phyloP scores from a whole-genome alignment of 2,888 invertebrate genomes.

The Cerceris rybyensis region DNA sequence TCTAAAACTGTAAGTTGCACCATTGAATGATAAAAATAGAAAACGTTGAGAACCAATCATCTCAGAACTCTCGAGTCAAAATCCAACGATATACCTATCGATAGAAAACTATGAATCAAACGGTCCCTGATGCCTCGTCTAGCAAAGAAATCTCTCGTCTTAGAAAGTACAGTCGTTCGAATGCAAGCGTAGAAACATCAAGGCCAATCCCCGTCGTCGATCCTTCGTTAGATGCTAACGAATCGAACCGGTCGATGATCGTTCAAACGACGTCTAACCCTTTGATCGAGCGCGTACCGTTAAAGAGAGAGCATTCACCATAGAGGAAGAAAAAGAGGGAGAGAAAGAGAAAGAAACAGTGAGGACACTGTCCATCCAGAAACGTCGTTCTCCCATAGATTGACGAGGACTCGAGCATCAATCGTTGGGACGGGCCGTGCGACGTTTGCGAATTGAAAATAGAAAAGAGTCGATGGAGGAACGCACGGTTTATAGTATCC shows the following conservation, averaged over 20 bases:
- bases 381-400: slow-evolving; percentile 46
- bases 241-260: slow-evolving; percentile 53
- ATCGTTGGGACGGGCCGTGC: slow-evolving; percentile 37
- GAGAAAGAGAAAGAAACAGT: background rate
- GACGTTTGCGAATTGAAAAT: slow-evolving; percentile 16
- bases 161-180: slow-evolving; percentile 39
- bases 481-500: slow-evolving; percentile 2
- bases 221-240: slow-evolving; percentile 65
- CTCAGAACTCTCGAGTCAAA: no score
- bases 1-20: no score
- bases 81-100: no score
- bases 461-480: slow-evolving; percentile 12
- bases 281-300: slow-evolving; percentile 58
- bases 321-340: background rate
- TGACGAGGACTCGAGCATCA: slow-evolving; percentile 53
- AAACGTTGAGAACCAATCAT: no score
- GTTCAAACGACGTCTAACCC: slow-evolving; percentile 38
- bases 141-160: slow-evolving; percentile 15
- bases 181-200: slow-evolving; percentile 33
- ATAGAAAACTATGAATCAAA: no score
- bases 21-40: no score
- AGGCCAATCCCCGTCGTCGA: slow-evolving; percentile 38
- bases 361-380: slow-evolving; percentile 53
- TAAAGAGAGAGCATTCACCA: slow-evolving; percentile 19
- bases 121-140: background rate